Conservation (phyloP, 1,140 invertebrate species). For the Penaeus indicus region DNA sequence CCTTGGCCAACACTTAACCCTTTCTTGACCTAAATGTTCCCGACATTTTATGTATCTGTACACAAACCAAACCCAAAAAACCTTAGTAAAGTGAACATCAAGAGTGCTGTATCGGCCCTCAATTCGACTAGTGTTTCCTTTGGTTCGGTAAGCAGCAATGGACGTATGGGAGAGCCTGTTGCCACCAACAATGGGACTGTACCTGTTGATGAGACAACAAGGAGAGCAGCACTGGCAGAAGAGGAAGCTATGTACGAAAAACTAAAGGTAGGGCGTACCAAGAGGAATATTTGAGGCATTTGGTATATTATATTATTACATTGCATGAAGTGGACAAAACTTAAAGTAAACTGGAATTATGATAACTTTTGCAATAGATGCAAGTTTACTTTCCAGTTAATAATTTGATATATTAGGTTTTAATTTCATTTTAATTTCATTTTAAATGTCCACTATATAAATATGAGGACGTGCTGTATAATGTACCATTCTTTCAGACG, state of each 20-base stretch:
- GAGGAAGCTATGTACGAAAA: conserved; percentile 95
- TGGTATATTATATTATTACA: background rate
- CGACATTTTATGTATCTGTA: background rate
- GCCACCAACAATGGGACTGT: conserved; percentile 79
- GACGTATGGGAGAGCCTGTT: conserved; percentile 70
- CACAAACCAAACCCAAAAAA: conserved; percentile 41
- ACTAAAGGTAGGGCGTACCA: conserved; percentile 82
- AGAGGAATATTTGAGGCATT: background rate
- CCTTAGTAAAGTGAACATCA: conserved; percentile 86
- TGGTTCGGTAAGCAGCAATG: conserved; percentile 67
- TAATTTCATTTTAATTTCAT: too few species aligned
- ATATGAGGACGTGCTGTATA: background rate
- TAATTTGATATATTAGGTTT: too few species aligned
- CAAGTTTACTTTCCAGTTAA: too few species aligned
- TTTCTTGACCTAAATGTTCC: background rate
- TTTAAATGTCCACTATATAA: background rate
- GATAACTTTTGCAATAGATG: too few species aligned
- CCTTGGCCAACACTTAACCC: background rate
- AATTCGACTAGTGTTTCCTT: conserved; percentile 90
- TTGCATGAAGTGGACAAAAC: too few species aligned
- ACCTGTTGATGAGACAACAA: conserved; percentile 86
- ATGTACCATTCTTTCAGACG: conserved; percentile 49
- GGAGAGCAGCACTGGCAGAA: conserved; percentile 90
- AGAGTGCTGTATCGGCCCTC: conserved; percentile 89
- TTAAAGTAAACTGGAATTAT: too few species aligned